Base-by-base conservation (phyloP, 2,113 vertebrate genomes). In the Elephas maximus region DNA sequence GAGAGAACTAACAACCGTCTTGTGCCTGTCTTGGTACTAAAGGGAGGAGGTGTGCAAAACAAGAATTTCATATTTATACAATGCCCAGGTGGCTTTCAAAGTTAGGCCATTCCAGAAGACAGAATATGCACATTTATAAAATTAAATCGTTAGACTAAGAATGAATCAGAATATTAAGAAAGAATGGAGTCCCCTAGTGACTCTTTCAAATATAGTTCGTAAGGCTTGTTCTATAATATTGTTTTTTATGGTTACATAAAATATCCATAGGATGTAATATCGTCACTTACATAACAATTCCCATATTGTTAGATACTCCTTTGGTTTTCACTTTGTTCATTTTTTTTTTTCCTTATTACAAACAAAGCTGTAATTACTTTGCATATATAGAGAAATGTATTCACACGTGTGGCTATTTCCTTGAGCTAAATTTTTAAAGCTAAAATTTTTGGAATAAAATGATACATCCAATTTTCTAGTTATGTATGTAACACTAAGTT, bases 371-470 rank as follows among this genome's bases (percentile, higher is more conserved):
- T 4, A 82, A 65, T 44, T 86, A 48, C 78, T 84, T 80, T 48
- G 2, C 3, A 53, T 80, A 24, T 73, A 60, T 65, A 53, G 33
- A 76, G 21, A 45, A 3, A 90, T 51, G 17, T n/a, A 37, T 21
- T 95, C 12, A 63, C 14, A 76, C 30, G n/a, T 91, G 5, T 60
- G 4, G 24, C 63, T 95, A 88, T 83, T 96, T 93, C 24, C 28
- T 71, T 57, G n/a, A 92, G 24, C 30, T 94, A 91, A 33, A 65
- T 41, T 86, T 96, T 79, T 91, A 91, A 18, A 79, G 53, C 26
- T 74, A 30, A 60, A 85, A 86, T 48, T 91, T 91, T 26, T 4
- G 33, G 12, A 30, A 62, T 95, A 4, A 73, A 20, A 41, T 80
- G 90, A 76, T 62, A 76, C 78, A 5, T 84, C 28, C 15, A 77